phyloP scores from a whole-genome alignment of 2,797 vertebrate genomes.

The Arnoldichthys spilopterus region DNA sequence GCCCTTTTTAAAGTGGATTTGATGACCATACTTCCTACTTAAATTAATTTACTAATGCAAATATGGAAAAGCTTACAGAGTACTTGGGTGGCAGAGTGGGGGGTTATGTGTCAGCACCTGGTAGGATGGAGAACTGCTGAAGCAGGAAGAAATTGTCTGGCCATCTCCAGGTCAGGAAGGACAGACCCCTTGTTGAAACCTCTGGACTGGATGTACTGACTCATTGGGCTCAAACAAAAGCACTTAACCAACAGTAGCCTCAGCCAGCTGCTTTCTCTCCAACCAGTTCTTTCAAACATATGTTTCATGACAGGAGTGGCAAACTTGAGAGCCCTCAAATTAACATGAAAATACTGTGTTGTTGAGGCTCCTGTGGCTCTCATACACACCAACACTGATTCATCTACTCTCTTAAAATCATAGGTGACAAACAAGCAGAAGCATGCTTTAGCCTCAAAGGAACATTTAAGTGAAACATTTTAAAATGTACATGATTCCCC shows the following conservation, averaged over 20 bases:
- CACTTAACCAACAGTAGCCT: too few relatives aligned
- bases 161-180: not conserved
- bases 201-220: not conserved
- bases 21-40: not conserved
- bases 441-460: too few relatives aligned
- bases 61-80: not conserved
- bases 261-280: too few relatives aligned
- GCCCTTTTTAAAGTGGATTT: not conserved
- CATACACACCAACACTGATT: not conserved
- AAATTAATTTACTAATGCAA: not conserved
- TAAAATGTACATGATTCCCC: too few relatives aligned
- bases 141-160: not conserved
- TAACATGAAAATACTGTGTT: not conserved
- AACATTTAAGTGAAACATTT: too few relatives aligned
- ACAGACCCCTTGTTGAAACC: not conserved
- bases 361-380: not conserved
- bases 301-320: not conserved
- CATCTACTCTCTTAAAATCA: not conserved
- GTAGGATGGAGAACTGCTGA: slow-evolving; percentile 7
- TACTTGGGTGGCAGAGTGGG: too few relatives aligned
- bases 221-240: not conserved
- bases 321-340: not conserved
- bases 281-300: too few relatives aligned
- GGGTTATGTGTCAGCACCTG: not conserved
- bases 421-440: not conserved